These are phyloP conservation scores for Rhagoletis pomonella DNA, from an alignment of 1,140 invertebrate species.

Conservation along the genomic window DNA sequence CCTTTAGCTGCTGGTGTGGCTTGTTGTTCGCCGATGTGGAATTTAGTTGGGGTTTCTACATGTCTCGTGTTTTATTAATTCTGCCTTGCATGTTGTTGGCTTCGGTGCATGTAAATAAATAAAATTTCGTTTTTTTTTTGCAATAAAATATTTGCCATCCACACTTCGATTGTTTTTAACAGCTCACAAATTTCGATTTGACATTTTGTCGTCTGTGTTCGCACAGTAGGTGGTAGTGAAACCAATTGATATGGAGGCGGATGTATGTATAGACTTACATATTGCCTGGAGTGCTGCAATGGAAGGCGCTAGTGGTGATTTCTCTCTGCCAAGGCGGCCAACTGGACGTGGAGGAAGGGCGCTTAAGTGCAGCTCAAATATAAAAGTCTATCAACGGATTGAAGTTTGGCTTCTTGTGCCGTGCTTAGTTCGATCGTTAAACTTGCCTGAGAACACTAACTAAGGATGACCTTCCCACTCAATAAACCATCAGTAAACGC, in stretches of 20 bases:
- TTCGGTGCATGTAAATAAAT: constrained; percentile 10
- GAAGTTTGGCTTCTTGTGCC: too few relatives aligned
- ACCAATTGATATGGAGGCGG: neutral
- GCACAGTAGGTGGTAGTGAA: constrained; percentile 26
- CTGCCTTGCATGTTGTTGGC: constrained; percentile 31
- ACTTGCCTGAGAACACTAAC: too few relatives aligned
- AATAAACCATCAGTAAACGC: too few relatives aligned
- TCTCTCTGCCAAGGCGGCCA: too few relatives aligned
- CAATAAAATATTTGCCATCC: constrained; percentile 46
- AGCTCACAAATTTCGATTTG: constrained; percentile 50
- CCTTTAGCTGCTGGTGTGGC: neutral
- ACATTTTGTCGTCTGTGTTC: constrained; percentile 40
- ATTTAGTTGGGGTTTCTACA: neutral
- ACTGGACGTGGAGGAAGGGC: too few relatives aligned
- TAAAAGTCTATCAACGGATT: too few relatives aligned
- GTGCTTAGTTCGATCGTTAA: too few relatives aligned
- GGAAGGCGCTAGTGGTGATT: neutral
- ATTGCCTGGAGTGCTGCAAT: neutral
- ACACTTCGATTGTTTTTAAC: constrained; percentile 52
- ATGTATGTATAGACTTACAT: neutral
- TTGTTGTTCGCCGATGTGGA: neutral
- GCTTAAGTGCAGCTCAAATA: too few relatives aligned
- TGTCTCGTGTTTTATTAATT: constrained; percentile 31
- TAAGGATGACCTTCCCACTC: too few relatives aligned
- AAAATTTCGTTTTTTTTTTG: neutral